These are phyloP conservation scores for Nycticryphes semicollaris DNA, from an alignment of 2,113 vertebrate species.

Conservation along the genomic window DNA sequence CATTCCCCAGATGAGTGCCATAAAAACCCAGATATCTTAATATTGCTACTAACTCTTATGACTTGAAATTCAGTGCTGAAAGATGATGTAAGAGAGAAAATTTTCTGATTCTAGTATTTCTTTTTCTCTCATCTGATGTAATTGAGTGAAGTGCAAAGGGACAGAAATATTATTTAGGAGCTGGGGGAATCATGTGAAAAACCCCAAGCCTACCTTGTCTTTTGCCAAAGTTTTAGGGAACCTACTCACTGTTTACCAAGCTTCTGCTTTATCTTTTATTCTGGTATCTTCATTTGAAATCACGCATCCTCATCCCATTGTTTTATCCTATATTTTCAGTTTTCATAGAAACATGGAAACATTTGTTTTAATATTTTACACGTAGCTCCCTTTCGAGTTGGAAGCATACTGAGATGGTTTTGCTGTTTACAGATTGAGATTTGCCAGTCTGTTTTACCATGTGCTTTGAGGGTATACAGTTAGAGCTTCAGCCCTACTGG, in stretches of 20 bases:
- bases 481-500: background rate
- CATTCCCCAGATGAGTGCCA: background rate
- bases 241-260: background rate
- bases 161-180: background rate
- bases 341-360: background rate
- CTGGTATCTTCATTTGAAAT: background rate
- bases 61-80: background rate
- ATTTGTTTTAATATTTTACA: background rate
- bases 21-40: background rate
- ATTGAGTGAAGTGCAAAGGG: background rate
- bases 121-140: background rate
- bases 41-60: background rate
- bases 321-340: background rate
- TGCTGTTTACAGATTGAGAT: background rate
- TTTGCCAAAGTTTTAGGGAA: background rate
- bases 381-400: background rate
- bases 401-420: background rate
- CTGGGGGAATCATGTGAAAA: background rate
- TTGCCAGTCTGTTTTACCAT: background rate
- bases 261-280: background rate
- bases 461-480: background rate
- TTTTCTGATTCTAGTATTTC: background rate
- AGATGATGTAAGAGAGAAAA: background rate
- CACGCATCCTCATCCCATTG: background rate
- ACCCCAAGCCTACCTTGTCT: background rate